phyloP scores from a whole-genome alignment of 2,797 vertebrate genomes.

The Hyperoplus immaculatus region DNA sequence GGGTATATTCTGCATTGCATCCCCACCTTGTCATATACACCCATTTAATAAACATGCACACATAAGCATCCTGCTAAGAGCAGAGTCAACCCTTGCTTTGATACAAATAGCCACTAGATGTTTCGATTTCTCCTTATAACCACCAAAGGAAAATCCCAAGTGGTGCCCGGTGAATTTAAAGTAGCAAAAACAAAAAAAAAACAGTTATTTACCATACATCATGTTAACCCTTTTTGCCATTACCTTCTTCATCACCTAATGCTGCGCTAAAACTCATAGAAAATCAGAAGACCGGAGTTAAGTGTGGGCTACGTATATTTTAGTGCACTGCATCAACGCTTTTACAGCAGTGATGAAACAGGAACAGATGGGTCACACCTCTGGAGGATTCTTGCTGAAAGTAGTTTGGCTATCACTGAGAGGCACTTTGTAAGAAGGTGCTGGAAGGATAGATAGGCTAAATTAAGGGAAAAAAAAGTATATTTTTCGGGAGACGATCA shows the following conservation, averaged over 20 bases:
- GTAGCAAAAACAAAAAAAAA: neutral
- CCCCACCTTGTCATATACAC: neutral
- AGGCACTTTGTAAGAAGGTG: neutral
- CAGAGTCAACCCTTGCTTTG: neutral
- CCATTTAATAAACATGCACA: conserved; percentile 10
- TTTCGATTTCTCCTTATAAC: neutral
- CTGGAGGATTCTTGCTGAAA: conserved; percentile 1
- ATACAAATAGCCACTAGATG: neutral
- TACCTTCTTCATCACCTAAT: neutral
- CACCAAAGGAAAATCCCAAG: neutral
- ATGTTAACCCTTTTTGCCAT: neutral
- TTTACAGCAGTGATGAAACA: conserved; percentile 24
- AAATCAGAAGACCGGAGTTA: conserved; percentile 20
- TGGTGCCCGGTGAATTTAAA: neutral
- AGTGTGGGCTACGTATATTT: conserved; percentile 7
- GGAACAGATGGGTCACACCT: conserved; percentile 35
- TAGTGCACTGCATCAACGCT: conserved; percentile 10
- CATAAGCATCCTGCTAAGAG: conserved; percentile 1
- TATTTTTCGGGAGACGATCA: too few species aligned
- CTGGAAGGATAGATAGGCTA: neutral
- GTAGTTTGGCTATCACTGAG: neutral
- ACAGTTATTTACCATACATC: neutral
- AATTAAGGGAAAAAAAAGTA: too few species aligned
- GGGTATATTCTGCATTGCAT: neutral
- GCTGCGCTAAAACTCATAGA: neutral